Base-by-base conservation (phyloP, 1,140 invertebrate genomes). In the Olivierus martensii region DNA sequence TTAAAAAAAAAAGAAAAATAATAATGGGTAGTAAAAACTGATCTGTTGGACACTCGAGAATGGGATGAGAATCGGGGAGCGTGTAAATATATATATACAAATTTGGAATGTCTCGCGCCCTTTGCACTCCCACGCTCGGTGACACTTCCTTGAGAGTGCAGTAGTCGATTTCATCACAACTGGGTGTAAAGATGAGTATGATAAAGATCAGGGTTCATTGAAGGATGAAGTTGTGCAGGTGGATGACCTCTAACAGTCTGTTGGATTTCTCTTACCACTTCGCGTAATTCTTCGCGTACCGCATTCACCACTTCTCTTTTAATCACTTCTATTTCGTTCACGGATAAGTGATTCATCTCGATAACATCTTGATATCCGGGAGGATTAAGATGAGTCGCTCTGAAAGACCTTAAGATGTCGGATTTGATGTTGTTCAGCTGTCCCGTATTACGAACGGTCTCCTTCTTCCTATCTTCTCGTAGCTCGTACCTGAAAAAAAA, bases 401-500 rank as follows among this genome's bases (percentile, higher is more conserved):
- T 44, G 3, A 68, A 34, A 12, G 60, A 52, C n/a, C 66, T 58
- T 21, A 72, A 64, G 18, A 75, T 71, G 57, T 76, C 74, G 36
- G 65, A 60, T 39, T 73, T 71, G 10, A 77, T 66, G 21, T 61
- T 68, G 44, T 77, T 72, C 53, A 77, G 67, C 51, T 75, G 71
- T 19, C 62, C 62, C 11, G 69, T 66, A 6, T 71, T 65, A n/a
- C 69, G 53, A 2, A 63, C 63, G 6, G 67, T 65, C 55, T 75
- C 75, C 41, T 67, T 61, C 42, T 73, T 72, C 12, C 74, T 58
- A 55, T 77, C 75, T 57, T 75, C 75, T 12, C 73, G 62, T 14
- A 76, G 61, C 60, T 76, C 75, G 52, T 72, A 75, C 55, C 74
- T 75, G 41, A 2, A 43, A 22, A 43, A 22, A 43, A 43, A 17